Percentiles rank a stretch among this genome's conserved stretches.
These are phyloP conservation scores for Sapayoa aenigma DNA, from an alignment of 2,113 vertebrate genomes.

Conservation along the genomic window DNA sequence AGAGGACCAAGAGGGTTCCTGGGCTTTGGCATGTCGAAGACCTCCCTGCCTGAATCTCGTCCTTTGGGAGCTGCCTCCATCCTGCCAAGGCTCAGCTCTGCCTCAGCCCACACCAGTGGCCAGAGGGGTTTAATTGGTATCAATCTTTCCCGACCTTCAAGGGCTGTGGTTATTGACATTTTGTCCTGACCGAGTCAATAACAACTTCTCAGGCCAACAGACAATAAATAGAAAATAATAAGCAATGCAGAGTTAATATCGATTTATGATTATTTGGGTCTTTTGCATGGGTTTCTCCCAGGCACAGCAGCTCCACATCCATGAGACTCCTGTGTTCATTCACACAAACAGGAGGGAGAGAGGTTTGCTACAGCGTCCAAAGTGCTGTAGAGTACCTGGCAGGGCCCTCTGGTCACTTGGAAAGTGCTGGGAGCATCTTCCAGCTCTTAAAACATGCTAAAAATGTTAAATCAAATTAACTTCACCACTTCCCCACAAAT, in stretches of 20 bases:
- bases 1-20: neutral
- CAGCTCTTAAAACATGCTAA: neutral
- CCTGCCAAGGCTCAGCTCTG: neutral
- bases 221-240: slow-evolving; percentile 42
- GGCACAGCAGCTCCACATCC: neutral
- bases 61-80: neutral
- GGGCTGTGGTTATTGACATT: slow-evolving; percentile 37
- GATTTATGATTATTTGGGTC: slow-evolving; percentile 54
- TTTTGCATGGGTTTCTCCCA: slow-evolving; percentile 32
- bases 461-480: neutral
- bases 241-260: slow-evolving; percentile 29
- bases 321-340: accelerated
- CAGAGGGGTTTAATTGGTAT: neutral
- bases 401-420: neutral
- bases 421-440: neutral
- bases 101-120: neutral
- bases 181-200: slow-evolving; percentile 29
- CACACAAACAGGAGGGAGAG: neutral
- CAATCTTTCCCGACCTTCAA: slow-evolving; percentile 4
- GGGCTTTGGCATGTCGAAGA: accelerated
- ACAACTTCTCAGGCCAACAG: slow-evolving; percentile 41
- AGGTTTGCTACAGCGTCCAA: neutral
- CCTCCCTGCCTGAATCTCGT: neutral
- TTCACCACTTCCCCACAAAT: accelerated
- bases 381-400: neutral